Evolutionary conservation across 2,113 vertebrate species (phyloP).

Genomic region (Pyrgilauda ruficollis): DNA sequence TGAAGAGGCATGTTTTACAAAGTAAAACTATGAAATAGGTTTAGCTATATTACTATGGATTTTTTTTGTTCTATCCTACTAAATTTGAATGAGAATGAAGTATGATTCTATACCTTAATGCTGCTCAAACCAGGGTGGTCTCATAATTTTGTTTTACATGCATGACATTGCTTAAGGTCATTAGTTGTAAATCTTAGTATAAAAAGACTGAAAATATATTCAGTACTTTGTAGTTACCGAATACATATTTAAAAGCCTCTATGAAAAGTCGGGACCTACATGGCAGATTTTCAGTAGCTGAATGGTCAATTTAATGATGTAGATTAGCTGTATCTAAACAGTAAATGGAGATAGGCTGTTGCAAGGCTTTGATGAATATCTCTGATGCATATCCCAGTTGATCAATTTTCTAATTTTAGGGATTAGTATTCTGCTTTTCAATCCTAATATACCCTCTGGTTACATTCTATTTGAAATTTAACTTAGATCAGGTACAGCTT

Average conservation of each 20-base stretch:
- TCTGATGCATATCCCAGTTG: conserved; percentile 67
- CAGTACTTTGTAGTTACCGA: conserved; percentile 85
- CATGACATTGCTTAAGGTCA: conserved; percentile 83
- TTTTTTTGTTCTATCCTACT: conserved; percentile 67
- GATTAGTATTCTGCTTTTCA: conserved; percentile 63
- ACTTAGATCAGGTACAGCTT: conserved; percentile 22
- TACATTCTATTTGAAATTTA: conserved; percentile 37
- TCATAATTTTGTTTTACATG: conserved; percentile 86
- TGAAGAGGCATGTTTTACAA: conserved; percentile 73
- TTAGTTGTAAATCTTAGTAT: conserved; percentile 83
- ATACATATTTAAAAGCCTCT: conserved; percentile 81
- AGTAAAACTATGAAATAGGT: conserved; percentile 76
- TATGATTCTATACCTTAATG: conserved; percentile 81
- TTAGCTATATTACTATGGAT: conserved; percentile 72
- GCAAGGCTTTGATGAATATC: conserved; percentile 73
- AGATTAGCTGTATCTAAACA: conserved; percentile 80
- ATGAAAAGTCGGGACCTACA: conserved; percentile 83
- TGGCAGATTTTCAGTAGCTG: conserved; percentile 80
- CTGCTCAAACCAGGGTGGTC: conserved; percentile 84
- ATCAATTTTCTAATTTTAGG: conserved; percentile 74
- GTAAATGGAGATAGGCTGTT: conserved; percentile 67
- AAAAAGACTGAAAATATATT: conserved; percentile 86
- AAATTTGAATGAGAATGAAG: conserved; percentile 84
- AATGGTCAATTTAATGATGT: conserved; percentile 79
- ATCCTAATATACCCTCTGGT: conserved; percentile 30